Evolutionary conservation across 2,797 vertebrate species (phyloP).

Genomic region (Arvicola amphibius): DNA sequence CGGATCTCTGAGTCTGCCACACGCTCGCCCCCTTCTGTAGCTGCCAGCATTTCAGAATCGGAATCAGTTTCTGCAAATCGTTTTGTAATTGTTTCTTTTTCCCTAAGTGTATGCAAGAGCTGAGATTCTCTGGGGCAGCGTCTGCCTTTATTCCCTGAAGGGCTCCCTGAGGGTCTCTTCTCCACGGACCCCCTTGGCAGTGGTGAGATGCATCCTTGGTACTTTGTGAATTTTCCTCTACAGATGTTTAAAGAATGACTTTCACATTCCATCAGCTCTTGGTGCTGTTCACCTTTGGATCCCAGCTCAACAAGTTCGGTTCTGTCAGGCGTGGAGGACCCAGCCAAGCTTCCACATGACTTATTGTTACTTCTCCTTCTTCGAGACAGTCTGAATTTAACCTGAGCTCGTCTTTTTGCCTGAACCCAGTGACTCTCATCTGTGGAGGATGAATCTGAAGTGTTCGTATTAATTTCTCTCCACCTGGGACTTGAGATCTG

Average conservation of each 20-base stretch:
- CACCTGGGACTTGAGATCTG: slow-evolving; percentile 75
- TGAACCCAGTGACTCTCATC: slow-evolving; percentile 90
- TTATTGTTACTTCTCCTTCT: slow-evolving; percentile 86
- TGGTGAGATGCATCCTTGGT: slow-evolving; percentile 78
- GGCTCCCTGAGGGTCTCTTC: slow-evolving; percentile 76
- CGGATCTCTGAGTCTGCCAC: slow-evolving; percentile 50
- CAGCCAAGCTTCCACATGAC: slow-evolving; percentile 81
- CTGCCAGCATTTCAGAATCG: slow-evolving; percentile 86
- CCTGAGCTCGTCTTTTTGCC: slow-evolving; percentile 90
- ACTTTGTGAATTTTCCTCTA: slow-evolving; percentile 80
- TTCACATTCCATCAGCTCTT: slow-evolving; percentile 83
- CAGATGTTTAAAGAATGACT: slow-evolving; percentile 86
- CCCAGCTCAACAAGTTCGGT: slow-evolving; percentile 88
- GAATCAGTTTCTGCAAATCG: slow-evolving; percentile 87
- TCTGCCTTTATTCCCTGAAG: slow-evolving; percentile 77
- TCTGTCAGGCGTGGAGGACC: slow-evolving; percentile 73
- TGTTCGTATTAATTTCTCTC: slow-evolving; percentile 71
- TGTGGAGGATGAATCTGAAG: slow-evolving; percentile 90
- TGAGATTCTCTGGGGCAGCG: slow-evolving; percentile 62
- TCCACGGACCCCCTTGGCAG: slow-evolving; percentile 76
- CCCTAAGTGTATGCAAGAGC: slow-evolving; percentile 79
- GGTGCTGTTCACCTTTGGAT: slow-evolving; percentile 82
- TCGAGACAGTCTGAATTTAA: slow-evolving; percentile 88
- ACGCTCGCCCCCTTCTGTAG: slow-evolving; percentile 64
- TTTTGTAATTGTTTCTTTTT: slow-evolving; percentile 85